phyloP scores from a whole-genome alignment of 2,113 vertebrate species.

The Morone saxatilis region DNA sequence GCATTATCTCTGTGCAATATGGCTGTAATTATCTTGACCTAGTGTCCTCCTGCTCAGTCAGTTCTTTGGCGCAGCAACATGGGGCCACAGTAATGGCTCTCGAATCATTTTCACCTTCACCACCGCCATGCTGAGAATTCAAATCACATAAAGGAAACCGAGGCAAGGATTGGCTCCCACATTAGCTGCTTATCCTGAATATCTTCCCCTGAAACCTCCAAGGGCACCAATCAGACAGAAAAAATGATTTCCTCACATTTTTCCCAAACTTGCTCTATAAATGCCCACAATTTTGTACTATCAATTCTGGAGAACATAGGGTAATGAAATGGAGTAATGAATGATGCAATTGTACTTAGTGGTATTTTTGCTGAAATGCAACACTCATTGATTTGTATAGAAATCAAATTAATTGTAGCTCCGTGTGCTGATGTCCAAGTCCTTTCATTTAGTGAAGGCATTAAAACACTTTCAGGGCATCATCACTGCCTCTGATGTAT shows the following conservation, averaged over 20 bases:
- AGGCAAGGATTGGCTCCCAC: slow-evolving; percentile 59
- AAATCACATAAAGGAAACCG: slow-evolving; percentile 57
- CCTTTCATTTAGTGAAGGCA: slow-evolving; percentile 9
- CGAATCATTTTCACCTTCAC: slow-evolving; percentile 74
- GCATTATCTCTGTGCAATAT: slow-evolving; percentile 49
- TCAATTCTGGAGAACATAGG: slow-evolving; percentile 2
- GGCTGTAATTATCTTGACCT: slow-evolving; percentile 69
- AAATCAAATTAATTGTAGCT: slow-evolving; percentile 6
- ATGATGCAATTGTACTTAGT: slow-evolving; percentile 13
- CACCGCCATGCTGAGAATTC: slow-evolving; percentile 62
- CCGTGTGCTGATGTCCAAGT: slow-evolving; percentile 19
- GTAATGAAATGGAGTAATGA: slow-evolving; percentile 9
- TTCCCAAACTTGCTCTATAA: slow-evolving; percentile 9
- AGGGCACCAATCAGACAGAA: slow-evolving; percentile 47
- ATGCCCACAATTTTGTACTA: slow-evolving; percentile 11
- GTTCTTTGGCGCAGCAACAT: slow-evolving; percentile 45
- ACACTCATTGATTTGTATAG: slow-evolving; percentile 20
- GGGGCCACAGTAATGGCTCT: slow-evolving; percentile 60
- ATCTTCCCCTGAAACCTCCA: slow-evolving; percentile 45
- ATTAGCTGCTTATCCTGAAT: slow-evolving; percentile 69
- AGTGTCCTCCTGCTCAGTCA: slow-evolving; percentile 52
- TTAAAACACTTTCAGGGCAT: background rate
- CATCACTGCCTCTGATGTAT: background rate
- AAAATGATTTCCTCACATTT: slow-evolving; percentile 27
- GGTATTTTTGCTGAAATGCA: slow-evolving; percentile 5